Base-by-base conservation (phyloP, 2,113 vertebrate genomes). In the Mirza zaza region DNA sequence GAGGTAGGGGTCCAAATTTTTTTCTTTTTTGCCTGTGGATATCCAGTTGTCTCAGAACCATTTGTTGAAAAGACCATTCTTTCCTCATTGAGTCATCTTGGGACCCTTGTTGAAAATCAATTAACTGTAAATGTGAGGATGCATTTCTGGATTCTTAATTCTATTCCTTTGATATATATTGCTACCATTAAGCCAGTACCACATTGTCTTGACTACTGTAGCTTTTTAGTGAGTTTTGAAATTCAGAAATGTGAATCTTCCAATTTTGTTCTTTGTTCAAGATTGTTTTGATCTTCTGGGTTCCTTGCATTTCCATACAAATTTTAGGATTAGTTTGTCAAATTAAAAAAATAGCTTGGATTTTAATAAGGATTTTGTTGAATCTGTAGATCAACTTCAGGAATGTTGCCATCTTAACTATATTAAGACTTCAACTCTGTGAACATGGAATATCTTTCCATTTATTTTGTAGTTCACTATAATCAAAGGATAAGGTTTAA, bases 221-320 rank as follows among this genome's bases (percentile, higher is more conserved):
- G 75, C 73, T 96, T 96, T 77, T 21, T 77, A 39, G 67, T 71
- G 39, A 81, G 45, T 86, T 96, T 81, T 82, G 18, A 89, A 89
- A 94, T 45, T 63, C 8, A 94, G 59, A 91, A 80, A 70, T 86
- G 17, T 85, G 27, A 70, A 23, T 90, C 65, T 89, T 90, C 80
- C 39, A 67, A 36, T 59, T 89, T 45, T 89, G n/a, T 59, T 88
- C 34, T 94, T 91, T 87, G 85, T 76, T 87, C 61, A 80, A 63
- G 65, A 42, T 91, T 29, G 8, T 67, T 61, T 94, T 83, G 25
- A 50, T 84, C 7, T 80, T 93, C n/a, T 68, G 48, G 15, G 59
- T 65, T 34, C 3, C 55, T 85, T 84, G 45, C 8, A 73, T 91
- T 84, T 96, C 68, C 63, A 84, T 68, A 67, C 42, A 48, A 77